phyloP scores from a whole-genome alignment of 2,113 vertebrate species.

The Hyperoodon ampullatus region DNA sequence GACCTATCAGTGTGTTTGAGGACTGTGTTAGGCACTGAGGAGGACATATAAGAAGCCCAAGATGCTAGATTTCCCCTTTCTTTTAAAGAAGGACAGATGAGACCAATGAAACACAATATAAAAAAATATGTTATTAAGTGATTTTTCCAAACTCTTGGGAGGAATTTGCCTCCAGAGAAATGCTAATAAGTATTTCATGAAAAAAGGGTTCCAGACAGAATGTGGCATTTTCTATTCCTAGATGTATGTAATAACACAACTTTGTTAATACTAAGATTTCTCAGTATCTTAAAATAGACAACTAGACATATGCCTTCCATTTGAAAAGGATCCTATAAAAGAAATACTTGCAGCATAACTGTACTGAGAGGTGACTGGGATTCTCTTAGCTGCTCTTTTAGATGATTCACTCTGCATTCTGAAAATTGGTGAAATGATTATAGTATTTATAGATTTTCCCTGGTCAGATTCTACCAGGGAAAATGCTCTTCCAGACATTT shows the following conservation, averaged over 20 bases:
- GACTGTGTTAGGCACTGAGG: background rate
- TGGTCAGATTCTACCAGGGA: background rate
- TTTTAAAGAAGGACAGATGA: background rate
- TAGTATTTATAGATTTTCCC: background rate
- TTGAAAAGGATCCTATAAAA: slow-evolving; percentile 32
- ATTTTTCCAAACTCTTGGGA: slow-evolving; percentile 30
- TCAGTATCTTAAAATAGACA: slow-evolving; percentile 41
- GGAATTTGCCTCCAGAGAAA: slow-evolving; percentile 50
- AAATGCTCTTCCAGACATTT: background rate
- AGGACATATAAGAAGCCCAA: background rate
- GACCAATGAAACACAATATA: background rate
- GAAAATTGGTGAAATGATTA: background rate
- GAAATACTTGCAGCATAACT: background rate
- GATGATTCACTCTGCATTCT: slow-evolving; percentile 30
- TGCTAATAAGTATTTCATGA: slow-evolving; percentile 27
- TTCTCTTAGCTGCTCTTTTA: background rate
- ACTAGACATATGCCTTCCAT: background rate
- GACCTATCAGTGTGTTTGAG: background rate
- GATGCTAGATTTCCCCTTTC: background rate
- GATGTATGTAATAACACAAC: slow-evolving; percentile 21
- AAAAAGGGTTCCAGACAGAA: slow-evolving; percentile 38
- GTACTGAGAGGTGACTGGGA: background rate
- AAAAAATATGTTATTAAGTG: slow-evolving; percentile 9
- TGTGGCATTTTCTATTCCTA: slow-evolving; percentile 55
- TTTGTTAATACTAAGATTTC: slow-evolving; percentile 46